phyloP scores from a whole-genome alignment of 2,888 invertebrate species.

The Punctoribates punctum region DNA sequence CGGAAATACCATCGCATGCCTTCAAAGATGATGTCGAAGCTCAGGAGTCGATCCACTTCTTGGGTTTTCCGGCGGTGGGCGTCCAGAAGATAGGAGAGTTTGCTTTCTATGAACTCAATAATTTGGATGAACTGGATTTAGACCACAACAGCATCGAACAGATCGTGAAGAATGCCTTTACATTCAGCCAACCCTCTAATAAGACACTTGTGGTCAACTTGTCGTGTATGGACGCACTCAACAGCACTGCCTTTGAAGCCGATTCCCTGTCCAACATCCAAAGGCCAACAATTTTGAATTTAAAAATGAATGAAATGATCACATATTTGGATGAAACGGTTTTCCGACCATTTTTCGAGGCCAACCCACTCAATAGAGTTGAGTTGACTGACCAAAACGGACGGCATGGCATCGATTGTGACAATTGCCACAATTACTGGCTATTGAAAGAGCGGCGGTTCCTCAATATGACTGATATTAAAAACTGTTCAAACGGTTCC shows the following conservation, averaged over 20 bases:
- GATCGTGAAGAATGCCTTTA: neutral
- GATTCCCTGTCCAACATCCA: neutral
- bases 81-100: neutral
- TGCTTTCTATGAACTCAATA: constrained; percentile 19
- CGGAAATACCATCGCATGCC: constrained; percentile 8
- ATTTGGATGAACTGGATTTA: constrained; percentile 11
- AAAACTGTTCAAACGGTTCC: neutral
- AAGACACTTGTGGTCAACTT: neutral
- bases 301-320: constrained; percentile 1
- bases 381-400: neutral
- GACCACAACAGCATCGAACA: neutral
- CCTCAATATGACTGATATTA: neutral
- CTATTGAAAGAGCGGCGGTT: neutral
- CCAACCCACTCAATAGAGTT: neutral
- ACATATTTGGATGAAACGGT: neutral
- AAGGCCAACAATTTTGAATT: constrained; percentile 2
- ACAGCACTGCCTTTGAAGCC: neutral
- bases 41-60: neutral
- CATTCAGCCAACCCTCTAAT: neutral
- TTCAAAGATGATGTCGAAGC: constrained; percentile 7
- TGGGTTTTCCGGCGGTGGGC: constrained; percentile 8
- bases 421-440: neutral
- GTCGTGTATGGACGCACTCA: neutral
- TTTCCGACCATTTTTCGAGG: neutral
- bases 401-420: neutral